Base-by-base conservation (phyloP, 2,113 vertebrate genomes). In the Tamias sibiricus region DNA sequence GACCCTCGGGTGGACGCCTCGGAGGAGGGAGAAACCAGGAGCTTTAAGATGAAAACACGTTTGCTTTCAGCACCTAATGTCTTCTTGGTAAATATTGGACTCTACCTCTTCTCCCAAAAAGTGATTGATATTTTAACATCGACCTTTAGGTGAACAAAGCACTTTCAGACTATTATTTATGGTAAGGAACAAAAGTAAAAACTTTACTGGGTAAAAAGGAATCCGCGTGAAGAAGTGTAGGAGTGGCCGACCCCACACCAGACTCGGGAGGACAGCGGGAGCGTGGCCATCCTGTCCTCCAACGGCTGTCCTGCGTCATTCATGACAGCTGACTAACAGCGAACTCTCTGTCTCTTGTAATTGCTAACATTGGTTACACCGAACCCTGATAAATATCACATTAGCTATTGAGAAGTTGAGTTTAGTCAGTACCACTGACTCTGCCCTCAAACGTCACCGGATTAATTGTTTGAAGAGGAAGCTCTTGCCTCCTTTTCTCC, bases 291-390 rank as follows among this genome's bases (percentile, higher is more conserved):
- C 57, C 59, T 79, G 28, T 80, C 71, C 89, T 87, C 54, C 87
- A 79, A 71, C 87, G 88, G 40, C 22, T 75, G 9, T 28, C 14
- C 77, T 98, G 76, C 97, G 96, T 98, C 93, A 98, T 97, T 97
- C 71, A 98, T 64, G 87, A 87, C 0, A 90, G 32, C 97, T 97
- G 97, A 98, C 97, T 97, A 98, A 98, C 95, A 98, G 97, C 97
- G 97, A 97, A 97, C 95, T 97, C 94, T 97, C 97, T 98, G 97
- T 98, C 96, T 96, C 94, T 97, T 97, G 95, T 97, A 98, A 98
- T 97, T 96, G 96, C 97, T 93, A 98, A 97, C 97, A 97, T 97
- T 96, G 97, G 91, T 96, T 97, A 97, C 97, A 93, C 57, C 22
- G 81, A 93, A 69, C 75, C 24, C 66, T 97, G 96, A 96, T 96